Base-by-base conservation (phyloP, 2,113 vertebrate genomes). In the Meles meles region DNA sequence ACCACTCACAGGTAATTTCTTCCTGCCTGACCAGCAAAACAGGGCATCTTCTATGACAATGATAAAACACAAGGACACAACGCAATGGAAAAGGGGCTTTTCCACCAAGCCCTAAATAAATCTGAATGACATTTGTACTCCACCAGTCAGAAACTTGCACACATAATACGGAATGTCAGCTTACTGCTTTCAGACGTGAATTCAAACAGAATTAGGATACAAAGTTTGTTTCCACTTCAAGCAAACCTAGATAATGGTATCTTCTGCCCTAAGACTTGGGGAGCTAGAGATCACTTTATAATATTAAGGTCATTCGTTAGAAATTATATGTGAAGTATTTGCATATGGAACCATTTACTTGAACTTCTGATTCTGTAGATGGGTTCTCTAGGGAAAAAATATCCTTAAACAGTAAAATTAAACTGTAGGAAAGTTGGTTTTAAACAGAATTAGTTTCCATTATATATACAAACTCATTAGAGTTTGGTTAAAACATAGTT, bases 401-500 rank as follows among this genome's bases (percentile, higher is more conserved):
- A 67, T 67, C 18, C 31, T n/a, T n/a, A 90, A 79, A 72, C 44
- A 69, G 82, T 85, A 74, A 92, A 80, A 44, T 63, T 80, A 96
- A 67, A 71, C n/a, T 10, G 3, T 6, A 89, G 52, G 25, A 69
- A 86, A 69, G 27, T 34, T 59, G 10, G 14, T 94, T 93, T 91
- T 65, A 88, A 61, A 87, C 84, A 77, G 4, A 71, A 67, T 23
- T 92, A 55, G 92, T 90, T 80, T 85, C 34, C 37, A 52, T 65
- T n/a, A 1, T 13, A 59, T 61, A 63, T 91, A 37, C 67, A 49
- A 4, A 27, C 42, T 55, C 21, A 42, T 34, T 25, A 61, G 69
- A 55, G n/a, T 85, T 63, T 55, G 47, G 39, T 61, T 79, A 77
- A 63, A 65, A 71, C 5, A 7, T 67, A 7, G 42, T 49, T 21